Evolutionary conservation across 2,888 invertebrate genomes (phyloP), one percentile per base, ranked within the genome.

Genomic region (Epicampocera succincta): DNA sequence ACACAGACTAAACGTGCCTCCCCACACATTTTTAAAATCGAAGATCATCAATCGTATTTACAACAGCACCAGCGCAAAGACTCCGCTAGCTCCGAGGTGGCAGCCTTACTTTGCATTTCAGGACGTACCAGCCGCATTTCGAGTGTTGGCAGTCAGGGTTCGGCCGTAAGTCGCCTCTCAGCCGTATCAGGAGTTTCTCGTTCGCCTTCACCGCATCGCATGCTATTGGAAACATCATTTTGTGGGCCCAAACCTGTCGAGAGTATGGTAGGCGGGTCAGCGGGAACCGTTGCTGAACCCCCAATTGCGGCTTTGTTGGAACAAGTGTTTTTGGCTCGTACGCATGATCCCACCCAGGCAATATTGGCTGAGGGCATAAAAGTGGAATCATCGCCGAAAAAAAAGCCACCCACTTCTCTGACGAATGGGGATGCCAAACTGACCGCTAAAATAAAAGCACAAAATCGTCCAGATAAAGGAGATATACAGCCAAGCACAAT

Each of bases 161-260:
- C 95, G 0, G 93, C 93, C 15, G 92, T 92, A 5, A 93, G 93
- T 85, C 92, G 92, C 80, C 87, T 93, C 56, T 93, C 93, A 1
- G 92, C 92, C 19, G 90, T 92, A 54, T 93, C 93, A 1, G 93
- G 92, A 1, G 86, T 91, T 0, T 94, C 94, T 5, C 93, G 96
- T 81, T 95, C 95, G 38, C 96, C 97, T 2, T 97, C 97, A 13
- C 97, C 97, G n/a, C 97, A 97, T 92, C 95, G 95, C 90, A 96
- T 96, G 94, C 92, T 97, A 72, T 92, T 97, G 77, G 97, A 97
- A 91, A 97, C 97, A 0, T 97, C 97, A 0, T 97, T 97, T 90
- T 97, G 97, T 90, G 97, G 97, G 0, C 95, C 94, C 63, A 96
- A 96, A 87, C 95, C 96, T 0, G 91, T 93, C 80, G 89, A 93